Base-by-base conservation (phyloP, 2,113 vertebrate genomes). In the Ochotona princeps region DNA sequence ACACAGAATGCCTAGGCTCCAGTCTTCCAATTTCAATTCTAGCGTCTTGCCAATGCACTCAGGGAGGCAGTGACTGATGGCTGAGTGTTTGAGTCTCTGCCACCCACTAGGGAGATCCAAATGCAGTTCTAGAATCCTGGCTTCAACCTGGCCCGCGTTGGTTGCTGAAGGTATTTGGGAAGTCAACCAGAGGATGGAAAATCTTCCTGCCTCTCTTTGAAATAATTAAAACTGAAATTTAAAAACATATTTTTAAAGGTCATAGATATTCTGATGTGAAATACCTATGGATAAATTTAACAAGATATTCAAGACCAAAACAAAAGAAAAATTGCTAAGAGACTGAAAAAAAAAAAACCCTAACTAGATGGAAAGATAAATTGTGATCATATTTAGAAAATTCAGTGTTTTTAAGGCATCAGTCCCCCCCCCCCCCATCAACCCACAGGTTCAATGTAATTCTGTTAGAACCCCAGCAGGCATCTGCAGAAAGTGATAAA, bases 231-330 rank as follows among this genome's bases (percentile, higher is more conserved):
- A 57, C 8, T 72, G 28, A 79, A 76, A 94, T 69, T 54, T 82
- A n/a, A 76, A 91, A 94, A 87, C 20, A 70, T 6, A 12, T n/a
- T 76, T 87, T 87, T n/a, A 87, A 94, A 83, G 15, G 8, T 17
- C 11, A 57, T 57, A 57, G 54, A 57, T 17, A 57, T 57, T 57
- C 17, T 13, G 7, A n/a, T 12, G 63, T 69, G 28, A 83, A 87
- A 81, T 67, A 67, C 4, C 28, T 25, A 82, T 14, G n/a, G 44
- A 63, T 70, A 91, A 81, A 63, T 76, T 75, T 83, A 76, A 87
- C 17, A 87, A 78, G 63, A 75, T 63, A 94, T n/a, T 25, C 2
- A 92, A 84, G 25, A 92, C 23, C 65, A 84, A 26, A 84, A 69
- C 80, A 51, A 85, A 74, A 89, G 86, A 87, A 89, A 85, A 72